Evolutionary conservation across 2,888 invertebrate species (phyloP).

Genomic region (Colletes collaris): DNA sequence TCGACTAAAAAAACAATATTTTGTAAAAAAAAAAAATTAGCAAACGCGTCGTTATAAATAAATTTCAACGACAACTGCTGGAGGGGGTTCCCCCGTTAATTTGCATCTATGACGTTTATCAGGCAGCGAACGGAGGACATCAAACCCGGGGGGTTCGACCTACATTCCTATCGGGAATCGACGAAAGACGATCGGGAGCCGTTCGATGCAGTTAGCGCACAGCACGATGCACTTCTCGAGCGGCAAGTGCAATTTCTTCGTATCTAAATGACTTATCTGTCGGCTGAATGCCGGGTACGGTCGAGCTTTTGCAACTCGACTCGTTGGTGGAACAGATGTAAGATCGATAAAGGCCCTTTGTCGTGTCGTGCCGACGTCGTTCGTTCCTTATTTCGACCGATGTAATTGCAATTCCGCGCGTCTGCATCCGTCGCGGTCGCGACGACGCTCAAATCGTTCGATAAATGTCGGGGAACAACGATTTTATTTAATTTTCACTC

Average conservation of each 20-base stretch:
- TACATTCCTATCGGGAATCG: slow-evolving; percentile 42
- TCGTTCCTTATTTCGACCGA: slow-evolving; percentile 42
- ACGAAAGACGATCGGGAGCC: slow-evolving; percentile 39
- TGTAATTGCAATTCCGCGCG: slow-evolving; percentile 52
- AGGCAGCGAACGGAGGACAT: slow-evolving; percentile 14
- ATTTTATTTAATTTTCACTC: background rate
- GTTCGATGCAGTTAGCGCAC: slow-evolving; percentile 42
- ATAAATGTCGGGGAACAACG: slow-evolving; percentile 1
- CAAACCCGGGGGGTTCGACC: slow-evolving; percentile 28
- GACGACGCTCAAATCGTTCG: slow-evolving; percentile 23
- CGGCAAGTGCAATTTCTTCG: slow-evolving; percentile 71
- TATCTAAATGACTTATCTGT: slow-evolving; percentile 81
- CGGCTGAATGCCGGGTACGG: slow-evolving; percentile 64
- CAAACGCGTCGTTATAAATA: slow-evolving; percentile 5
- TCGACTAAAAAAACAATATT: slow-evolving; percentile 87
- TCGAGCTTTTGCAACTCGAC: slow-evolving; percentile 65
- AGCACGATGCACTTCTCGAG: slow-evolving; percentile 36
- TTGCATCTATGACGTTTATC: slow-evolving; percentile 40
- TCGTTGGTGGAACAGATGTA: slow-evolving; percentile 36
- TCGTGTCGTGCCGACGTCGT: slow-evolving; percentile 36
- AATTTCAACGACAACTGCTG: slow-evolving; percentile 14
- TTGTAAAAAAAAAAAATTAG: too few relatives aligned
- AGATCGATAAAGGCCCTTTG: slow-evolving; percentile 70
- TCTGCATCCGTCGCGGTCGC: slow-evolving; percentile 14
- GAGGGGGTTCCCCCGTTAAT: slow-evolving; percentile 25